Evolutionary conservation across 2,113 vertebrate species (phyloP), one percentile per base, ranked within the genome.

Genomic region (Paradisaea rubra): DNA sequence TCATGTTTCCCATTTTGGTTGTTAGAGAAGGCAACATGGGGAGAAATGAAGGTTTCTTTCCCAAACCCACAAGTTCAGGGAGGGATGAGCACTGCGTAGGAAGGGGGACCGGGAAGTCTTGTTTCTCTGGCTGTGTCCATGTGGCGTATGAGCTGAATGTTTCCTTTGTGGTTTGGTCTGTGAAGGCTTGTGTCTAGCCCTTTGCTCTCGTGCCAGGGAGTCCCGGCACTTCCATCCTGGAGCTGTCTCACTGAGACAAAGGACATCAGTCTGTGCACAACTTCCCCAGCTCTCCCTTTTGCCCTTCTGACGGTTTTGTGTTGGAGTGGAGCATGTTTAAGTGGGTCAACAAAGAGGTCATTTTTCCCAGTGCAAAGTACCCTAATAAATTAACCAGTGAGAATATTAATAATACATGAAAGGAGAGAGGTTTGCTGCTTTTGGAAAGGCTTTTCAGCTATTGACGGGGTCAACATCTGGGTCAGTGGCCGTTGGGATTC

Each of bases 191-290:
- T 96, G 89, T 96, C 82, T 88, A 52, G 28, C 84, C 78, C 94
- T 96, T 96, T 94, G 90, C 95, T 96, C 95, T 95, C 42, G 91
- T 96, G 95, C 95, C 92, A 97, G 93, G 93, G 96, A 95, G 94
- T 95, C 92, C 92, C 73, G 0, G 90, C 81, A 91, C 88, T 88
- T 89, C 95, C 92, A 95, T 88, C 89, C 95, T 97, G 90, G 91
- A 93, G 94, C 82, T 96, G 80, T 93, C 86, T 96, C 59, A 4
- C 81, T 45, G 73, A 64, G 82, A 88, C 95, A 95, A 93, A 94
- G 93, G 95, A 50, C 68, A 50, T 93, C 95, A 96, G 95, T 94
- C 84, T 94, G 44, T 1, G 3, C 71, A 42, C 90, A 74, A 90
- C 81, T 94, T 91, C 80, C 94, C 70, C 9, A 2, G 74, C 71